Percentiles rank a stretch among this genome's conserved stretches.
Conservation (phyloP, 2,797 vertebrate genomes). For the Mionectes olivaceus region DNA sequence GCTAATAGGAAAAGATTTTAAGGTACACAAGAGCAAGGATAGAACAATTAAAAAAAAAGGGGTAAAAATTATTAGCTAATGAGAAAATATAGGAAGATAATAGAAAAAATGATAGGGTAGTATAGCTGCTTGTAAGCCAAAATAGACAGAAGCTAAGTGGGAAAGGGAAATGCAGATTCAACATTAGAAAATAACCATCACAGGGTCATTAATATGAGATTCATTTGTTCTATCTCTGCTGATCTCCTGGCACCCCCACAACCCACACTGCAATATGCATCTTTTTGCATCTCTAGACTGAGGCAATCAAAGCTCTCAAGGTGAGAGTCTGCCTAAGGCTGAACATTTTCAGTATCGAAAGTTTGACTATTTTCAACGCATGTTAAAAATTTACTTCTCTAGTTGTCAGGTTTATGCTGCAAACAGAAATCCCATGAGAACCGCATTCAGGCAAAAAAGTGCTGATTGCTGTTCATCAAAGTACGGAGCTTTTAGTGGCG, state of each 20-base stretch:
- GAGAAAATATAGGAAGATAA: not conserved
- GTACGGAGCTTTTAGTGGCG: not conserved
- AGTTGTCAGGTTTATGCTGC: not conserved
- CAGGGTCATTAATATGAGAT: not conserved
- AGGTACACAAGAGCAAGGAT: not conserved
- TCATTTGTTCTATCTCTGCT: not conserved
- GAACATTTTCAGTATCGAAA: not conserved
- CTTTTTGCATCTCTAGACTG: not conserved
- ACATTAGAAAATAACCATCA: not conserved
- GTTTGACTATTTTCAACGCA: not conserved
- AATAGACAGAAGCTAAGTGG: not conserved
- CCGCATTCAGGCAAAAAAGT: not conserved
- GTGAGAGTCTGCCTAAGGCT: not conserved
- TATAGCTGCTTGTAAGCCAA: not conserved
- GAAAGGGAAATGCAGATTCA: not conserved
- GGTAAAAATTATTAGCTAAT: not conserved
- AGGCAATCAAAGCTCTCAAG: not conserved
- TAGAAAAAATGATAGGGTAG: not conserved
- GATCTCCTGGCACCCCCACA: not conserved
- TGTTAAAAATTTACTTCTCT: not conserved
- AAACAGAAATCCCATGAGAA: not conserved
- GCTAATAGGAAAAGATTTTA: not conserved
- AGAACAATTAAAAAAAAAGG: not conserved
- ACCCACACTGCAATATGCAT: accelerated
- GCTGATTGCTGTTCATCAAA: not conserved